Evolutionary conservation across 2,888 invertebrate species (phyloP), one percentile per base, ranked within the genome.

Genomic region (Pachydiplax longipennis): DNA sequence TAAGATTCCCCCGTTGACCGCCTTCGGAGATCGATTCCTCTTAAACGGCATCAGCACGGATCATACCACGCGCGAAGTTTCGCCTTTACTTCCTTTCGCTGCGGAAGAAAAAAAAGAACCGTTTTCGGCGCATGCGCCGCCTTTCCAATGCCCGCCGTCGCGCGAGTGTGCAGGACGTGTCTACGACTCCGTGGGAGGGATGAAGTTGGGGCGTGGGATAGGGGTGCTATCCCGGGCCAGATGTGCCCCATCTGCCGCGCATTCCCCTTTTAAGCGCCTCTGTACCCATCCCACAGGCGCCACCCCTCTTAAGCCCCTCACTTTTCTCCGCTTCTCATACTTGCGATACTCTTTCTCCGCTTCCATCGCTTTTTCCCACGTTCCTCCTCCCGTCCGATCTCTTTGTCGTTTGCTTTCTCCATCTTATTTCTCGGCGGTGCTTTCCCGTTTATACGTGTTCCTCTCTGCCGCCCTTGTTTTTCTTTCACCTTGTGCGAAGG

Each of bases 231-330:
- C 65, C 61, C 65, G 83, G 83, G 83, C 87, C 87, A 87, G 87
- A 87, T 87, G 87, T 37, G 87, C 22, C 87, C 87, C 87, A 87
- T 87, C 87, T 87, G 87, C 87, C 87, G 61, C 87, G 58, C 58
- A 58, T 35, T 37, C 35, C 61, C 40, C 40, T n/a, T 22, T 37
- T 37, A n/a, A 18, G 31, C 73, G 31, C 61, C 83, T 18, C 83
- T 22, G 31, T 18, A 53, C 8, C 83, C 53, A 18, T n/a, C 35
- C 37, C 81, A n/a, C n/a, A 3, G 15, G 6, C 81, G 37, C 37
- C 81, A 37, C 40, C 81, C 40, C n/a, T 31, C 44, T 48, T 44
- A 83, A 53, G 83, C 83, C 35, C 61, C 83, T 2, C 25, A 73
- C 31, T 31, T 61, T n/a, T 12, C 61, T 61, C n/a, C 61, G n/a